Percentiles rank a stretch among this genome's conserved stretches.
These are phyloP conservation scores for Esox masquinongy DNA, from an alignment of 2,797 vertebrate species.

Conservation along the genomic window DNA sequence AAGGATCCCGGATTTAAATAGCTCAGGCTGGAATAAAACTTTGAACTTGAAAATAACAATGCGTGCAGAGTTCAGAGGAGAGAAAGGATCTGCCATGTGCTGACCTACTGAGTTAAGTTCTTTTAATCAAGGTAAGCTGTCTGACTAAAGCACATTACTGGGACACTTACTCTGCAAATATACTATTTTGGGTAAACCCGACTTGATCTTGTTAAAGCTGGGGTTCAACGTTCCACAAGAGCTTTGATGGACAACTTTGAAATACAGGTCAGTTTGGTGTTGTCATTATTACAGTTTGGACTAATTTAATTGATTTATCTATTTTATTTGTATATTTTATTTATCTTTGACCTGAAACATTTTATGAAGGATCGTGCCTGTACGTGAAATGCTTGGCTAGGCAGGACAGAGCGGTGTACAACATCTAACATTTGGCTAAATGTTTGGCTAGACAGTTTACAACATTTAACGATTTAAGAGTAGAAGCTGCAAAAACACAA, in stretches of 20 bases:
- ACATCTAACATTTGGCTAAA: too few relatives aligned
- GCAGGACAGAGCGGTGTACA: too few relatives aligned
- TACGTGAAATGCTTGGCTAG: too few relatives aligned
- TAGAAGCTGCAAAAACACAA: too few relatives aligned
- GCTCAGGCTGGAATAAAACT: background rate
- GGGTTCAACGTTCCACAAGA: background rate
- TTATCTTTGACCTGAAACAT: background rate
- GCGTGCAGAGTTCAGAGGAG: background rate
- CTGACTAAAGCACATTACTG: slow-evolving; percentile 48
- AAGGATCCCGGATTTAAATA: background rate
- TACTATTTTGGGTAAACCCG: slow-evolving; percentile 19
- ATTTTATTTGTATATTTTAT: background rate
- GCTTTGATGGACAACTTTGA: background rate
- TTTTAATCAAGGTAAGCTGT: slow-evolving; percentile 32
- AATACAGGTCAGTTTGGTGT: background rate
- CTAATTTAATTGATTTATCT: background rate
- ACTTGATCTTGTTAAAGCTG: slow-evolving; percentile 22
- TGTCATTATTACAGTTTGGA: background rate
- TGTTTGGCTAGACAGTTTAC: too few relatives aligned
- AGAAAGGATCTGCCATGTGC: background rate
- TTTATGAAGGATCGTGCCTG: too few relatives aligned
- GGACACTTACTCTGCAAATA: slow-evolving; percentile 43
- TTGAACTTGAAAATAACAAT: background rate
- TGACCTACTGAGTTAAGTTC: background rate
- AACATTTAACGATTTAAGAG: too few relatives aligned